Base-by-base conservation (phyloP, 2,888 invertebrate genomes). In the Taenaris catops region DNA sequence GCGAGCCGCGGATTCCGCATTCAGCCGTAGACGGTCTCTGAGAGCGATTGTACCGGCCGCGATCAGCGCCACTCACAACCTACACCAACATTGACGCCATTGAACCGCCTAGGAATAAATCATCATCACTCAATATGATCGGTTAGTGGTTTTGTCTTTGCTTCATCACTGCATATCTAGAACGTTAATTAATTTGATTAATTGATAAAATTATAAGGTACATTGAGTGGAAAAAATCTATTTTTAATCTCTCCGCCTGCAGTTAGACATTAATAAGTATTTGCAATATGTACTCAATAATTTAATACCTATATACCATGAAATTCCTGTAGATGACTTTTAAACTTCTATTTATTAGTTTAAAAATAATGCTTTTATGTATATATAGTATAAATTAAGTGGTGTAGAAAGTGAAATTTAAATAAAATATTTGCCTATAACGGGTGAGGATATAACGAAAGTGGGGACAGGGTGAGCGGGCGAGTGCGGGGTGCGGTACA, bases 41-140 rank as follows among this genome's bases (percentile, higher is more conserved):
- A 70, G 71, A 53, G 71, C 62, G 63, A 69, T 74, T 59, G 61
- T 56, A 46, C 54, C 35, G 44, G 51, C 51, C 53, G 51, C 53
- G 53, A 54, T 7, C 31, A 17, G 25, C 34, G 21, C 62, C 59
- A 63, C 68, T 58, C 80, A 66, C 70, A 86, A 86, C 86, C 86
- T 86, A 86, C 83, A 65, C 63, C 84, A 86, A 86, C 84, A 86
- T 65, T 66, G 63, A 71, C 74, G 63, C 64, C 67, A 75, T 84
- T 86, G 76, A 58, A 64, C 73, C 65, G 53, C 55, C 54, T 53
- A 52, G 51, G 48, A 58, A 51, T 47, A 55, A 59, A 68, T 66
- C 68, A 65, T 68, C 69, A 65, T 68, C 61, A 53, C 45, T 44
- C 51, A 72, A 63, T 53, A 84, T 86, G 84, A 86, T 86, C 66